These are phyloP conservation scores for Cheirogaleus major DNA, from an alignment of 2,797 vertebrate species.

Conservation along the genomic window DNA sequence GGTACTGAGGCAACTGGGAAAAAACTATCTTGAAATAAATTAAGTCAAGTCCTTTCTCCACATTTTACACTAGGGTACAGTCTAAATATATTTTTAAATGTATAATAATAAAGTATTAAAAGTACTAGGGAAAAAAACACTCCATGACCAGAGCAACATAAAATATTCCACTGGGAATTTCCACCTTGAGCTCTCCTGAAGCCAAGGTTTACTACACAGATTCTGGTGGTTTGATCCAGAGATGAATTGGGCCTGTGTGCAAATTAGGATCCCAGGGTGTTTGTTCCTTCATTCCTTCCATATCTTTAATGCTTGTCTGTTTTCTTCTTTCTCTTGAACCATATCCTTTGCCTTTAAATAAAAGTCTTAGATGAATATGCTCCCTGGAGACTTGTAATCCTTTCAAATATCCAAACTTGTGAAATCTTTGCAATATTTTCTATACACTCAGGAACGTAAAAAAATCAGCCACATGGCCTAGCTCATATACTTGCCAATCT, in stretches of 20 bases:
- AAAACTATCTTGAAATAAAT: neutral
- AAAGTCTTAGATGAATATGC: neutral
- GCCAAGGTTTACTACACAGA: neutral
- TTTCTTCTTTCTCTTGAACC: neutral
- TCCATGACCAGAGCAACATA: neutral
- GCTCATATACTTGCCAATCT: neutral
- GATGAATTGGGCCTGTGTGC: neutral
- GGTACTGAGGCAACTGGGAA: neutral
- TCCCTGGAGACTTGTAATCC: neutral
- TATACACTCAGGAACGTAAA: conserved; percentile 4
- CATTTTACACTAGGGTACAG: neutral
- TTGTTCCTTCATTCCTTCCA: neutral
- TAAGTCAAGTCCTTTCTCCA: neutral
- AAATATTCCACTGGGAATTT: neutral
- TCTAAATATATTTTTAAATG: neutral
- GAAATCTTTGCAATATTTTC: conserved; percentile 26
- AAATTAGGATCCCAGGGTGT: neutral
- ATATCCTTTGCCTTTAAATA: neutral
- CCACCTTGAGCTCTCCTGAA: neutral
- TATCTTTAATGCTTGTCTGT: neutral
- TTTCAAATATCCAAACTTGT: conserved; percentile 22
- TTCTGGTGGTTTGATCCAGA: neutral
- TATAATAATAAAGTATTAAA: neutral
- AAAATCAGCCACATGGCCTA: neutral
- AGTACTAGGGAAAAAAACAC: neutral